Percentiles rank a stretch among this genome's conserved stretches.
These are phyloP conservation scores for Stomatorhinus ivindoensis DNA, from an alignment of 2,113 vertebrate genomes.

Conservation along the genomic window DNA sequence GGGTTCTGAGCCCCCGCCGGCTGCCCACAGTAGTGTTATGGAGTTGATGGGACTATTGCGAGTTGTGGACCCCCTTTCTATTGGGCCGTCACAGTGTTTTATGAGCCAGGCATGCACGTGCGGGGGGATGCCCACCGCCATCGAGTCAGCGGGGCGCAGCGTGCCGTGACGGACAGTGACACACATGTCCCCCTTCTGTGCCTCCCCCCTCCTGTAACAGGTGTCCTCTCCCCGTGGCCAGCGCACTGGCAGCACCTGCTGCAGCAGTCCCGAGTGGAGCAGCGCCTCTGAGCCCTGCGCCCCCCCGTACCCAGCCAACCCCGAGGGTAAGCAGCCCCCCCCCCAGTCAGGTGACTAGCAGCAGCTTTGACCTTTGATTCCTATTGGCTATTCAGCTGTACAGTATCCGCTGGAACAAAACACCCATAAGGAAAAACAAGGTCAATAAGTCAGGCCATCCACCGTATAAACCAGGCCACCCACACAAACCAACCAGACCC, in stretches of 20 bases:
- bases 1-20: not conserved
- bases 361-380: not conserved
- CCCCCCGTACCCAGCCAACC: conserved; percentile 61
- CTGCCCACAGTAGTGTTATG: not conserved
- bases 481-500: not conserved
- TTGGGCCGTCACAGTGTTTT: not conserved
- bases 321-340: conserved; percentile 64
- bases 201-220: conserved; percentile 51
- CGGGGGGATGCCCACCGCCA: not conserved
- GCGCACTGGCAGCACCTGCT: conserved; percentile 46
- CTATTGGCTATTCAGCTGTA: not conserved
- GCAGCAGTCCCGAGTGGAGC: conserved; percentile 91
- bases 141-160: not conserved
- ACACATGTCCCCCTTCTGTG: conserved; percentile 41
- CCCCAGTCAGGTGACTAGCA: not conserved
- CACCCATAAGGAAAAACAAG: not conserved
- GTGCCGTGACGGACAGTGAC: conserved; percentile 53
- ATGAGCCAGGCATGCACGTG: not conserved
- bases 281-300: conserved; percentile 74
- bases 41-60: not conserved
- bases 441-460: not conserved
- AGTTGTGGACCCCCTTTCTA: not conserved
- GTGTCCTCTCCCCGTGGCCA: conserved; percentile 47
- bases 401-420: not conserved
- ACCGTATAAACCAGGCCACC: not conserved